Base-by-base conservation (phyloP, 1,140 invertebrate genomes). In the Euglossa dilemma region DNA sequence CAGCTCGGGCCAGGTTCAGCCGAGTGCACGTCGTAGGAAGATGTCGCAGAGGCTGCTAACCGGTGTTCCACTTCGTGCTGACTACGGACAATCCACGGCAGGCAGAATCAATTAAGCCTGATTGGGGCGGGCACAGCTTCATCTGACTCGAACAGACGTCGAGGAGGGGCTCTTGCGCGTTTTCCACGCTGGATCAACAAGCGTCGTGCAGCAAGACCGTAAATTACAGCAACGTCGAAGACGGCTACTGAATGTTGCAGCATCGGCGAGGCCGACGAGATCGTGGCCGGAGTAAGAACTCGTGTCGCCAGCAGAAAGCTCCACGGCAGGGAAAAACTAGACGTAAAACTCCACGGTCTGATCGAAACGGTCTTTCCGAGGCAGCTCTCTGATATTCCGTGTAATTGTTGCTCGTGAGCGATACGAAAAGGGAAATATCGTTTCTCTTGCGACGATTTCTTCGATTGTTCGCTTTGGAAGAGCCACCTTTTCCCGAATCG, bases 1-100 rank as follows among this genome's bases (percentile, higher is more conserved):
- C 63, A 36, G 36, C 36, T 36, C 72, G 72, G 67, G 50, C 80
- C 75, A 84, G 75, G 75, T 70, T 85, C 61, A 83, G 70, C 72
- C 85, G 59, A 71, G 73, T 75, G 25, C 54, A 83, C 36, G 59
- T 45, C 67, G 63, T 63, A 69, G 47, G 73, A 71, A 71, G 72
- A 87, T 85, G 59, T 63, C 74, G 74, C 45, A 52, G 52, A 63
- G 20, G 1, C n/a, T n/a, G 43, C 14, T 50, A 69, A 70, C 56
- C 66, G 54, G 45, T 63, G 25, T 16, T 47, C 56, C 6, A 23
- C 23, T 23, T 12, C 23, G 45, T 16, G 25, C 25, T 56, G 52
- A 56, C 50, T 56, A 14, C 54, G 36, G 79, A 36, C 59, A 52
- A 28, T 56, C 16, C n/a, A 6, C 8, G 23, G 59, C 11, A 54